A percentile compares a stretch with the other conserved stretches of the same genome.
phyloP scores from a whole-genome alignment of 2,797 vertebrate species.

The Threskiornis aethiopicus region DNA sequence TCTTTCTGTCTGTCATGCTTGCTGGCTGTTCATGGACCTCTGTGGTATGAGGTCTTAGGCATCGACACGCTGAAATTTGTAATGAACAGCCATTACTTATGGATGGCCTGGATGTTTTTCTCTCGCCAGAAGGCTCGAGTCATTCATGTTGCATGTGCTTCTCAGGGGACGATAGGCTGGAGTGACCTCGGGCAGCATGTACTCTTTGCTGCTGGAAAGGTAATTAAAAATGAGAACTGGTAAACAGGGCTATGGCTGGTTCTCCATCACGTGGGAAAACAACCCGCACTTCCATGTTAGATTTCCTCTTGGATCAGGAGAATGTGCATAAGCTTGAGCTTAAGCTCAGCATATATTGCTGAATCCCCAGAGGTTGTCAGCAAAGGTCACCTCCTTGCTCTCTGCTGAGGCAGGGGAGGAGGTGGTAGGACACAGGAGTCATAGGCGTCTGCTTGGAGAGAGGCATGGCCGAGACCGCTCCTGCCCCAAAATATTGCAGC shows the following conservation, averaged over 20 bases:
- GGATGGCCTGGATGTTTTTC: background rate
- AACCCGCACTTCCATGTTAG: background rate
- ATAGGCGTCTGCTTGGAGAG: background rate
- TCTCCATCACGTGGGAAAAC: background rate
- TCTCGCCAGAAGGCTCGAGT: constrained; percentile 19
- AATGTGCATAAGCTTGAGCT: background rate
- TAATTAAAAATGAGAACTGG: constrained; percentile 28
- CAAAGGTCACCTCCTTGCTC: background rate
- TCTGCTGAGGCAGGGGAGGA: background rate
- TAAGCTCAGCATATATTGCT: background rate
- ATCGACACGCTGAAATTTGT: background rate
- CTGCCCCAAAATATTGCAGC: background rate
- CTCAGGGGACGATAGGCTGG: background rate
- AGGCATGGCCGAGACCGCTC: fast-evolving
- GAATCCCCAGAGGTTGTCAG: background rate
- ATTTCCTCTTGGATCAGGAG: background rate
- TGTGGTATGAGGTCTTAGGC: background rate
- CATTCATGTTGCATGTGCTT: background rate
- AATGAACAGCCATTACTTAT: background rate
- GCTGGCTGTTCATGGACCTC: background rate
- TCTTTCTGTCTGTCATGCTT: background rate
- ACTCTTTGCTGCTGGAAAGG: background rate
- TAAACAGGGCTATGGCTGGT: background rate
- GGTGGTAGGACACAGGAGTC: background rate
- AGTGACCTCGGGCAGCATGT: background rate